Percentiles rank a stretch among this genome's conserved stretches.
Evolutionary conservation across 64 coral and sea anemone genomes (phyloP).

Genomic region (Acropora yongei): DNA sequence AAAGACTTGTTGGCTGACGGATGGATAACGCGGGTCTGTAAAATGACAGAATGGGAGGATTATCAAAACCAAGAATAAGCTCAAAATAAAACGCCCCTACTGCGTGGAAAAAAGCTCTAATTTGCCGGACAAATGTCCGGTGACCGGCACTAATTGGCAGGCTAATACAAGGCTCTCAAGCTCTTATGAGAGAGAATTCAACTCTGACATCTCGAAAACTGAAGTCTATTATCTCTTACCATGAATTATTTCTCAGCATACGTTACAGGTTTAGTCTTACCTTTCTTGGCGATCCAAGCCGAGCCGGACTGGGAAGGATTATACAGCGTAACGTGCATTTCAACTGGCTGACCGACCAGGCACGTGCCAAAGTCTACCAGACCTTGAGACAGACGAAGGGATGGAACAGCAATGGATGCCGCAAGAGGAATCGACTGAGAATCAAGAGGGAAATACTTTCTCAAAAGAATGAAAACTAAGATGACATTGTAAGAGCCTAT

Average conservation of each 20-base stretch:
- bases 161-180: too few relatives aligned
- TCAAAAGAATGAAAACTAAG: not conserved
- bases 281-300: conserved; percentile 83
- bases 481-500: not conserved
- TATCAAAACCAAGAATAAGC: not conserved
- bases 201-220: too few relatives aligned
- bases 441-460: not conserved
- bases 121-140: too few relatives aligned
- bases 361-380: conserved; percentile 89
- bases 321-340: conserved; percentile 66
- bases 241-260: not conserved
- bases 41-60: conserved; percentile 1
- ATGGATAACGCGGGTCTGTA: conserved; percentile 83
- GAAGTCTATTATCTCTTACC: too few relatives aligned
- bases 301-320: conserved; percentile 80
- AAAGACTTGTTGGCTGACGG: conserved; percentile 79
- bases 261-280: not conserved
- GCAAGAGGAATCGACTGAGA: conserved; percentile 79
- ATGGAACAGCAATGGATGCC: conserved; percentile 81
- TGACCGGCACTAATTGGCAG: too few relatives aligned
- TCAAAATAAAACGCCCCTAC: not conserved
- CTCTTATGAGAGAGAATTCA: too few relatives aligned
- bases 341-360: conserved; percentile 86
- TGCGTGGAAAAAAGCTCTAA: too few relatives aligned
- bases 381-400: conserved; percentile 74